Conservation (phyloP, 1,140 invertebrate species). For the Drosophila bifasciata region DNA sequence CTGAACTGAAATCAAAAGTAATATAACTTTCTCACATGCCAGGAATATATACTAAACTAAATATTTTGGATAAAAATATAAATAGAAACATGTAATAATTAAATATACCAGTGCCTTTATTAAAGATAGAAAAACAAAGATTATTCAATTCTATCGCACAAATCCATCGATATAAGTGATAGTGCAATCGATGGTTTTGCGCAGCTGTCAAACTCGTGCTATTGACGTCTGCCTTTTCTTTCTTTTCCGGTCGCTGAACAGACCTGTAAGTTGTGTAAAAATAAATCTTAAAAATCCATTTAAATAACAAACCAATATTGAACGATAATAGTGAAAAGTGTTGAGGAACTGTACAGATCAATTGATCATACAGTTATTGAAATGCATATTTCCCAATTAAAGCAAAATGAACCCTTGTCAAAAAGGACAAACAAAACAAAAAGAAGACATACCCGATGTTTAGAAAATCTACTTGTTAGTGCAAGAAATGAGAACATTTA, state of each 20-base stretch:
- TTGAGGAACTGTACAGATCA: constrained; percentile 12
- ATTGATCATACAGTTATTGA: constrained; percentile 16
- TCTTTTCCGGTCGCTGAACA: constrained; percentile 83
- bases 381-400: neutral
- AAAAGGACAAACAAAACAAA: constrained; percentile 42
- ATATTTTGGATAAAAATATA: too few relatives aligned
- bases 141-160: too few relatives aligned
- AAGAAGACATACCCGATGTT: neutral
- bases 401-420: neutral
- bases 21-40: too few relatives aligned
- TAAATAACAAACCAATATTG: constrained; percentile 26
- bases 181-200: too few relatives aligned
- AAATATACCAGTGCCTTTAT: too few relatives aligned
- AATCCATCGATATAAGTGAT: too few relatives aligned
- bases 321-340: constrained; percentile 10
- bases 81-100: too few relatives aligned
- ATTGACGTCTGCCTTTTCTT: constrained; percentile 60
- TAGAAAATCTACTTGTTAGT: too few relatives aligned
- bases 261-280: constrained; percentile 73
- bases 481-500: constrained; percentile 7
- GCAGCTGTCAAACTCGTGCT: constrained; percentile 51
- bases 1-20: too few relatives aligned
- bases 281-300: constrained; percentile 50
- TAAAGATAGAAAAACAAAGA: too few relatives aligned
- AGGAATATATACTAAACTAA: too few relatives aligned